These are phyloP conservation scores for Heterotis niloticus DNA, from an alignment of 2,113 vertebrate genomes.

Conservation along the genomic window DNA sequence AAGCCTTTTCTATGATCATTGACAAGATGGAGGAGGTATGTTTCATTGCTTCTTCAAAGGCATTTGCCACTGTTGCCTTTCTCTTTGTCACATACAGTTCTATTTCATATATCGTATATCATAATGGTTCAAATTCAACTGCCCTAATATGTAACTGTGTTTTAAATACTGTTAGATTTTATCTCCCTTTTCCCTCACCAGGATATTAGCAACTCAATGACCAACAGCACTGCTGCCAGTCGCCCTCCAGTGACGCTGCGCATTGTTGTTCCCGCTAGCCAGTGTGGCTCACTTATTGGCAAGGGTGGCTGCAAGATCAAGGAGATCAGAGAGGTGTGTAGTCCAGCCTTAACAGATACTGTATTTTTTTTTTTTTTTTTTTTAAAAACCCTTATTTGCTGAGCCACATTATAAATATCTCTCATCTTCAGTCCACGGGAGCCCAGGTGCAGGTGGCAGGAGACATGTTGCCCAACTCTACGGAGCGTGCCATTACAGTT, in stretches of 20 bases:
- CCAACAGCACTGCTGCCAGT: constrained; percentile 85
- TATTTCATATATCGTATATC: neutral
- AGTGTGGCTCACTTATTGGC: constrained; percentile 88
- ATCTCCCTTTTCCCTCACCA: constrained; percentile 37
- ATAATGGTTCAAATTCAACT: neutral
- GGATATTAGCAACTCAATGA: constrained; percentile 87
- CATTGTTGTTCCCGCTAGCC: constrained; percentile 84
- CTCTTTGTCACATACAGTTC: neutral
- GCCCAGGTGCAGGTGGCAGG: constrained; percentile 92
- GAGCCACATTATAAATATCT: neutral
- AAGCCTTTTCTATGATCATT: constrained; percentile 98
- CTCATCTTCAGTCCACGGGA: constrained; percentile 77
- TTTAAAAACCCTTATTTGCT: neutral
- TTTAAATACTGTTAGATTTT: neutral
- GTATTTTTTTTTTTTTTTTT: neutral
- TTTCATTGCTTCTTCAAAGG: neutral
- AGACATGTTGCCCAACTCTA: constrained; percentile 89
- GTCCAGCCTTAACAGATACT: neutral
- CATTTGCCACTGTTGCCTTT: neutral
- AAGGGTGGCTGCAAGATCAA: constrained; percentile 95
- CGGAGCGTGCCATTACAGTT: constrained; percentile 87
- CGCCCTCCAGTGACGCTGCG: constrained; percentile 86
- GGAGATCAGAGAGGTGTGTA: constrained; percentile 87
- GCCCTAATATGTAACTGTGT: neutral
- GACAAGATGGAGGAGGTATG: constrained; percentile 97